Evolutionary conservation across 53 echinoderm and acorn worm species (phyloP), one percentile per base, ranked within the genome.

Genomic region (Temnopleurus reevesii): DNA sequence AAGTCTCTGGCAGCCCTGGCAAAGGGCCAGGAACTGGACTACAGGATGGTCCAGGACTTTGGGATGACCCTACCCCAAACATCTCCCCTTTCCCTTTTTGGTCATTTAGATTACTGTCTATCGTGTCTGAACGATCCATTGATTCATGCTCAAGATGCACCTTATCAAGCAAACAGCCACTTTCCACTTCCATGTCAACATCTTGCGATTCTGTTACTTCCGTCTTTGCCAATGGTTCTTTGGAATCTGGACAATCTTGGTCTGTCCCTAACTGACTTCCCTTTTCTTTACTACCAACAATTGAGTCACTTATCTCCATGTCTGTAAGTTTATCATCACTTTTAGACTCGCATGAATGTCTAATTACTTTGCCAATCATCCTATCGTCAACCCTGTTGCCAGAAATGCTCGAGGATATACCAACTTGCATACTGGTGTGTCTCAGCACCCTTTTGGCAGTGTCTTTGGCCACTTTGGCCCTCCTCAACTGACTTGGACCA

Each of bases 1-100:
- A 87, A n/a, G 65, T 10, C 71, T 53, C 65, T 47, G 88, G 88
- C 53, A 87, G 60, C 61, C 46, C 1, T 59, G 86, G 63, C 18
- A 85, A 45, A 6, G 26, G 28, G 4, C 4, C 35, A 21, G 28
- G 30, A 19, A 24, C 12, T 60, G 60, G 6, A 8, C 60, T n/a
- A 51, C 53, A 8, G 8, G 8, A 10, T 60, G 10, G 17, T 7
- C 25, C 60, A 45, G 18, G 18, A 12, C n/a, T 77, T 36, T 76
- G 8, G 17, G 45, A 64, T 54, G 30, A 29, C 88, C 46, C 71
- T 49, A 35, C 65, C 88, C 49, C 41, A 64, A 5, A 19, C 21
- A 51, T 28, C 12, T 49, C 51, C 47, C 28, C 79, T 9, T 49
- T 30, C 47, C 6, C 12, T 47, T 5, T 45, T 49, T 19, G 12